Conservation (phyloP, 2,113 vertebrate species). For the Urocitellus parryii region DNA sequence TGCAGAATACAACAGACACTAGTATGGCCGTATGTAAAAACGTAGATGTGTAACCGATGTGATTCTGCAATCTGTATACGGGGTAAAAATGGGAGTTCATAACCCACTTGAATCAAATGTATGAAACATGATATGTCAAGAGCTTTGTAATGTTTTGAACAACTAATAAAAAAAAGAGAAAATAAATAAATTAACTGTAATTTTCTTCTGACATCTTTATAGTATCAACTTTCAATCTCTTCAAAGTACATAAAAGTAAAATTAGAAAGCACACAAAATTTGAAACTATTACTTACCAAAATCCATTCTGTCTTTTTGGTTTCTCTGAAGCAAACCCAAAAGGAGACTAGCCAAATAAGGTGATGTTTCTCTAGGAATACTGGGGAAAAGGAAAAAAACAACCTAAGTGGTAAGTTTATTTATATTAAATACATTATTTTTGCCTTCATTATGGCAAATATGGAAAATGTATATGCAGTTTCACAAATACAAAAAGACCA, state of each 20-base stretch:
- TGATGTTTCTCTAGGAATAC: slow-evolving; percentile 97
- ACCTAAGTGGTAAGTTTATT: slow-evolving; percentile 34
- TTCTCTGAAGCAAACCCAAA: slow-evolving; percentile 96
- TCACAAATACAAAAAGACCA: slow-evolving; percentile 49
- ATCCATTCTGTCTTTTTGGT: slow-evolving; percentile 98
- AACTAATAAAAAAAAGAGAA: not conserved
- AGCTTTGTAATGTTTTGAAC: too few species aligned
- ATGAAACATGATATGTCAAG: too few species aligned
- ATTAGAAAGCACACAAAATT: slow-evolving; percentile 49
- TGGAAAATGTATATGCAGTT: slow-evolving; percentile 11
- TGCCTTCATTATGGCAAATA: not conserved
- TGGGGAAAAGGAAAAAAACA: slow-evolving; percentile 72
- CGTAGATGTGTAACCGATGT: too few species aligned
- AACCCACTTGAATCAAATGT: too few species aligned
- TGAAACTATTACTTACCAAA: slow-evolving; percentile 91
- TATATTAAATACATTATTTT: not conserved
- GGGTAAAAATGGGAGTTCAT: too few species aligned
- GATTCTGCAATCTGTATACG: too few species aligned
- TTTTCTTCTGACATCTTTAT: slow-evolving; percentile 30
- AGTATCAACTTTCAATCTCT: not conserved
- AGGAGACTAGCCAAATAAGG: slow-evolving; percentile 92
- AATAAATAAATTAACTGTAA: not conserved
- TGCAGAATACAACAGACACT: not conserved
- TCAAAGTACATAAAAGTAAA: slow-evolving; percentile 26
- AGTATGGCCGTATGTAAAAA: too few species aligned